Evolutionary conservation across 2,888 invertebrate genomes (phyloP).

Genomic region (Oligia fasciuncula): DNA sequence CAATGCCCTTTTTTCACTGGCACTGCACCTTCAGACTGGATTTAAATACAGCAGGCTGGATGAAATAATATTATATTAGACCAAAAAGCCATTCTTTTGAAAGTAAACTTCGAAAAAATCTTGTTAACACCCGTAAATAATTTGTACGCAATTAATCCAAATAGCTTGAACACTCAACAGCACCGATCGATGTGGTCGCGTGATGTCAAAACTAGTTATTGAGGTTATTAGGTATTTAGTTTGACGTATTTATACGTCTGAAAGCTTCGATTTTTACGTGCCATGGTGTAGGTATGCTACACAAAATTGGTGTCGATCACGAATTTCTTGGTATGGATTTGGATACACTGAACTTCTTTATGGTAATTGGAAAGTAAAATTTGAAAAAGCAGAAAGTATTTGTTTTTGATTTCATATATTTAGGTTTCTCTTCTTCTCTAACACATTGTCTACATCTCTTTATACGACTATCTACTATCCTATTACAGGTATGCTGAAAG

Average conservation of each 20-base stretch:
- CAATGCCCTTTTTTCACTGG: not conserved
- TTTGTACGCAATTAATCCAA: conserved; percentile 24
- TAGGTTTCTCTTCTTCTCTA: too few species aligned
- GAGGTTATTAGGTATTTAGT: conserved; percentile 55
- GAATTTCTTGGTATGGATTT: not conserved
- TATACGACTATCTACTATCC: too few species aligned
- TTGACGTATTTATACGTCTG: conserved; percentile 22
- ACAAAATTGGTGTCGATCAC: not conserved
- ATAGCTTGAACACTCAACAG: conserved; percentile 21
- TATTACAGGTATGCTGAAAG: too few species aligned
- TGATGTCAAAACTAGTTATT: conserved; percentile 53
- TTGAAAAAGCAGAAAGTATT: not conserved
- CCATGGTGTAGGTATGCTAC: not conserved
- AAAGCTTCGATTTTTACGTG: conserved; percentile 22
- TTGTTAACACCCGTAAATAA: conserved; percentile 5
- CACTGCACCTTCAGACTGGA: not conserved
- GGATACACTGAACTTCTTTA: not conserved
- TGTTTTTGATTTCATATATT: too few species aligned
- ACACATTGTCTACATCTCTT: too few species aligned
- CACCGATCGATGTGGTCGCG: conserved; percentile 56
- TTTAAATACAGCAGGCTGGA: not conserved
- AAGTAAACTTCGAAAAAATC: not conserved
- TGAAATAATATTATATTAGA: not conserved
- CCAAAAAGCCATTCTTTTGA: not conserved
- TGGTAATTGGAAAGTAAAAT: not conserved